Base-by-base conservation (phyloP, 2,797 vertebrate species). In the Coregonus sp. region DNA sequence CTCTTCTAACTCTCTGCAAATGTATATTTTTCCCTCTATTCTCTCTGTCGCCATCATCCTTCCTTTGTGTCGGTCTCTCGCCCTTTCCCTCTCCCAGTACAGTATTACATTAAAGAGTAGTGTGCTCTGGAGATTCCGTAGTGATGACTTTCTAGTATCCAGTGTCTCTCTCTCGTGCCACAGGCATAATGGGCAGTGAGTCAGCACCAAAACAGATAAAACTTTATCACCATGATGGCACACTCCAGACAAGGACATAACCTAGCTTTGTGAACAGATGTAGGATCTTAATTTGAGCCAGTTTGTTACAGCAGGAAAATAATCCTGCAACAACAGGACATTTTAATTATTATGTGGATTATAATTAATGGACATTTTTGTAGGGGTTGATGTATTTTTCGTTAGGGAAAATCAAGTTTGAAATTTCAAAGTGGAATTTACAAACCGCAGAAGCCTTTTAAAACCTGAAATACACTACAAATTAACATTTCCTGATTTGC, bases 201-300 rank as follows among this genome's bases (percentile, higher is more conserved):
- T 52, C 29, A 65, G 54, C 63, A n/a, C 31, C 59, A 61, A 47
- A 68, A 76, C 59, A 51, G 69, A 81, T 84, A 81, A 75, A 79
- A 84, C 65, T 81, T 84, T 81, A 84, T 71, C 76, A 75, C 75
- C 80, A 75, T 79, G 82, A 79, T 72, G 54, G 72, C 79, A 76
- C 82, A 83, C 71, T 16, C 79, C 82, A 83, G 79, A 83, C 76
- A 75, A 73, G 47, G 70, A 70, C 65, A 71, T 78, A 80, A 78
- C 65, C 79, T 75, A 73, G 65, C 54, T 15, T 29, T 47, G 75
- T 61, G 33, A 40, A 51, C 40, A 47, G 40, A 12, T 59, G 40
- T 71, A 31, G 56, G 75, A 18, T 47, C 9, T 11, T 47, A 2
- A 11, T 47, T 47, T 47, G 40, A 47, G 9, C 9, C 40, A 47